These are phyloP conservation scores for Plecturocebus donacophilus DNA, from an alignment of 2,113 vertebrate genomes.

Conservation along the genomic window DNA sequence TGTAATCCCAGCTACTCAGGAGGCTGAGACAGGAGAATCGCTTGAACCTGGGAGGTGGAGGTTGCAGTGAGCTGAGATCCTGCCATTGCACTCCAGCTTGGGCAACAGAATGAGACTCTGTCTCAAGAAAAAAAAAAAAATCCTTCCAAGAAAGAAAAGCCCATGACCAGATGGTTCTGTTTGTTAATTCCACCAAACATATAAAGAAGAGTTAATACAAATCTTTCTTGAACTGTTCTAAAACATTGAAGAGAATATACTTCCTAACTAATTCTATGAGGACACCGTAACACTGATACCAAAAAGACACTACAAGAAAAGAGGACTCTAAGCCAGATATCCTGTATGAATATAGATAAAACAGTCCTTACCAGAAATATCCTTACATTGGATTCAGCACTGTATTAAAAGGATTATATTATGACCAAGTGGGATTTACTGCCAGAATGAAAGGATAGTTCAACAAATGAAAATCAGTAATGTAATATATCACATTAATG, in stretches of 20 bases:
- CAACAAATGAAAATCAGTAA: neutral
- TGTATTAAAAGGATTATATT: neutral
- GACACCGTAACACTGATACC: neutral
- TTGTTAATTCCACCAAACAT: neutral
- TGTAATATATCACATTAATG: neutral
- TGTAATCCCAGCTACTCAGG: too few relatives aligned
- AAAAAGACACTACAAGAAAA: neutral
- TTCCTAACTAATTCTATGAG: neutral
- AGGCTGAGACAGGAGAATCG: too few relatives aligned
- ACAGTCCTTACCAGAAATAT: neutral
- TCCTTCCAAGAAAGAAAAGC: neutral
- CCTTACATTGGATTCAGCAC: neutral
- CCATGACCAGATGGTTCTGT: neutral
- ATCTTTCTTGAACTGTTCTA: neutral
- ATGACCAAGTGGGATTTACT: neutral
- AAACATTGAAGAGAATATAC: neutral
- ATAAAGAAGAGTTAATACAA: neutral
- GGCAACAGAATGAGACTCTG: too few relatives aligned
- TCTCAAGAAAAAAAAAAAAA: neutral
- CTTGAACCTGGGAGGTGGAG: too few relatives aligned
- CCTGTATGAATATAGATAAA: neutral
- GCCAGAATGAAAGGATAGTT: neutral
- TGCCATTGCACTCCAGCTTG: too few relatives aligned
- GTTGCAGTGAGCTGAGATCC: too few relatives aligned
- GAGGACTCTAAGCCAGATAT: neutral